phyloP scores from a whole-genome alignment of 2,888 invertebrate species.

The Galeopsomyia nigrocyanea region DNA sequence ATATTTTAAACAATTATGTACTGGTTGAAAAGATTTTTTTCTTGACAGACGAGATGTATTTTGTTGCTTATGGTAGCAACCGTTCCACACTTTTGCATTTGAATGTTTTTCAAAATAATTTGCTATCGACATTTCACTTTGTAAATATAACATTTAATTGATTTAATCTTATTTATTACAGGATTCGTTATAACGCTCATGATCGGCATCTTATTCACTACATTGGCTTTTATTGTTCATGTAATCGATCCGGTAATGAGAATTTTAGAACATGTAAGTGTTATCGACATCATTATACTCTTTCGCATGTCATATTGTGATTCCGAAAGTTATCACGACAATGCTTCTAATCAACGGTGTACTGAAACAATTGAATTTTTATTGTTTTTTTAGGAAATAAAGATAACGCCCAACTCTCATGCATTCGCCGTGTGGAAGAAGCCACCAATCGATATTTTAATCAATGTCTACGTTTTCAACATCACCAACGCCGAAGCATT shows the following conservation, averaged over 20 bases:
- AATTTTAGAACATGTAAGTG: constrained; percentile 63
- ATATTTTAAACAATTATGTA: no score
- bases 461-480: constrained; percentile 82
- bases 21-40: no score
- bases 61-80: no score
- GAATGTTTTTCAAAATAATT: no score
- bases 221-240: constrained; percentile 62
- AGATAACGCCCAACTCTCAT: constrained; percentile 72
- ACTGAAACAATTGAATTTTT: no score
- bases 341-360: no score
- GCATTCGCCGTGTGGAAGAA: constrained; percentile 75
- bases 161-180: constrained; percentile 55
- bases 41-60: no score
- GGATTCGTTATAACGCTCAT: constrained; percentile 65
- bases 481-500: constrained; percentile 83
- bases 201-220: constrained; percentile 61
- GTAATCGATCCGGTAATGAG: constrained; percentile 62
- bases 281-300: background rate
- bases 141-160: no score
- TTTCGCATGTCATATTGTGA: no score
- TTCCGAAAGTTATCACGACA: no score
- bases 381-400: constrained; percentile 69
- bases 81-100: no score
- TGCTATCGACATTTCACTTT: no score
- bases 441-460: constrained; percentile 77